Evolutionary conservation across 2,888 invertebrate genomes (phyloP), one percentile per base, ranked within the genome.

Genomic region (Poecilobothrus nobilitatus): DNA sequence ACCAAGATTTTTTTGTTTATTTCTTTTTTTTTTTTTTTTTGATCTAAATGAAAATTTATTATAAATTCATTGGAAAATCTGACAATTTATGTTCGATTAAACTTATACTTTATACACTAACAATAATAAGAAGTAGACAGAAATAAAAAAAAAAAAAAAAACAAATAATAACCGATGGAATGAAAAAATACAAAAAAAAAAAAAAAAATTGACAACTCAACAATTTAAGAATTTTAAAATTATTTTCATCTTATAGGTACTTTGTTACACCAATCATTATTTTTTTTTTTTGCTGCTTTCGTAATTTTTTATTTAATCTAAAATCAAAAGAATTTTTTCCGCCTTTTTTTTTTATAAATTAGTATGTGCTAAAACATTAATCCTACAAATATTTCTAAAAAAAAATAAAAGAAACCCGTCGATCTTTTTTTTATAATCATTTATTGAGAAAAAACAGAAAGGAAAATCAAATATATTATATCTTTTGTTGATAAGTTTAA

Each of bases 11-110:
- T 37, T 37, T 12, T 7, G 6, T 37, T 37, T 37, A 2, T 37
- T 37, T 37, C 7, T 37, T 37, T 37, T 37, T 37, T 37, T 4
- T 37, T 37, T 37, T 37, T 37, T 37, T 37, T 37, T 37, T 37
- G 1, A 9, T 53, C 18, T 53, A 53, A 53, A 53, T 53, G 53
- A 53, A 53, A 53, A 53, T 53, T 53, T 53, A 53, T 53, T 53
- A 53, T 53, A n/a, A 53, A 53, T 53, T 53, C 12, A 53, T 53
- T 53, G 53, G 53, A 53, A 53, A 53, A 53, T 53, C 53, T 53
- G 53, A 53, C 53, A 53, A 53, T 53, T 53, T 53, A 53, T 53
- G n/a, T 53, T 53, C 53, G 53, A 53, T 53, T 18, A 18, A 53
- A 53, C 15, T 53, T 15, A 53, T 53, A 53, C n/a, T 18, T 53